A percentile compares a stretch with the other conserved stretches of the same genome.
These are phyloP conservation scores for Hydra vulgaris DNA, from an alignment of 30 jellyfish, hydroid and myxozoan species.

Conservation along the genomic window DNA sequence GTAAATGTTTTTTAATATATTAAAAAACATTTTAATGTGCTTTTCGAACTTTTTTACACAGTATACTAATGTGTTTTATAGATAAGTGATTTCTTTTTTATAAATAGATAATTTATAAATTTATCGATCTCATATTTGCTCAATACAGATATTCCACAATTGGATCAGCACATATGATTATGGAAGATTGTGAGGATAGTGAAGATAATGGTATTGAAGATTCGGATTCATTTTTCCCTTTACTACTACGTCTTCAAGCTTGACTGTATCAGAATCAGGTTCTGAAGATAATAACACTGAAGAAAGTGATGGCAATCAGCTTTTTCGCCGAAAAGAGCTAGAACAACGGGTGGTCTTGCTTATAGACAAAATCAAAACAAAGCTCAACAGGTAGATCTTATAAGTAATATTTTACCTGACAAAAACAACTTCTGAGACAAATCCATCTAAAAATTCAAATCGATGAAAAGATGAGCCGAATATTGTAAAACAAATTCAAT, in stretches of 20 bases:
- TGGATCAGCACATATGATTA: neutral
- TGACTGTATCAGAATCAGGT: neutral
- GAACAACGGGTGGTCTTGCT: conserved; percentile 9
- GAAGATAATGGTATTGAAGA: neutral
- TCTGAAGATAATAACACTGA: neutral
- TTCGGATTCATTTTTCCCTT: neutral
- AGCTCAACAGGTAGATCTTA: no score
- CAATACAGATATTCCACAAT: neutral
- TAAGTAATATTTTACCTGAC: no score
- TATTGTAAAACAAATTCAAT: neutral
- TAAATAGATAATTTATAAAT: neutral
- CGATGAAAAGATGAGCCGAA: conserved; percentile 13
- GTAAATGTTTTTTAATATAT: neutral
- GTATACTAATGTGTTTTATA: neutral
- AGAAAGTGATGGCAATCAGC: neutral
- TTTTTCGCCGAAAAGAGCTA: neutral
- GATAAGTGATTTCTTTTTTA: neutral
- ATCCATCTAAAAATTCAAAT: neutral
- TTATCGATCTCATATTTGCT: neutral
- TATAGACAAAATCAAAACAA: neutral
- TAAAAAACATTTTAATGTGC: neutral
- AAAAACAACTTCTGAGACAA: no score
- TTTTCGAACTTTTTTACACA: neutral
- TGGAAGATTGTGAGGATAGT: neutral
- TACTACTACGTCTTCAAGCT: neutral